These are phyloP conservation scores for Oreohelix idahoensis DNA, from an alignment of 1,140 invertebrate species.

Conservation along the genomic window DNA sequence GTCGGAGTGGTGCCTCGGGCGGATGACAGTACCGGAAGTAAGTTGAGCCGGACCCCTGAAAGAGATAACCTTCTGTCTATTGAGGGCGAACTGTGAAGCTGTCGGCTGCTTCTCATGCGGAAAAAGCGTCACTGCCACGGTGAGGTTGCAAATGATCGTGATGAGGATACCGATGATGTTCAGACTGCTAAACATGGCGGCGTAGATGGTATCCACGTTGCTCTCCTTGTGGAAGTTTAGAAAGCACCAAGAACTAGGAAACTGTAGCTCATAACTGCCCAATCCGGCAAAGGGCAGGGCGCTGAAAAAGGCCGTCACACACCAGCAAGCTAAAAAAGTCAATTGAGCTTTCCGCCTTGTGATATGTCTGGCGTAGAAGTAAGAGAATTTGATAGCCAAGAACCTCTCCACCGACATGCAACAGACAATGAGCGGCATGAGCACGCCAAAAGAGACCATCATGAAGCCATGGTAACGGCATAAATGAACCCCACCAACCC, in stretches of 20 bases:
- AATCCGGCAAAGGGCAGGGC: conserved; percentile 70
- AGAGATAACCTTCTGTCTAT: conserved; percentile 19
- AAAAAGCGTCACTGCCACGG: conserved; percentile 67
- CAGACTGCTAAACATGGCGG: conserved; percentile 62
- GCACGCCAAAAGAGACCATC: conserved; percentile 71
- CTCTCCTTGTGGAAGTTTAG: conserved; percentile 71
- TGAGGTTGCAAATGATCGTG: conserved; percentile 67
- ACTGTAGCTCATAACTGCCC: conserved; percentile 71
- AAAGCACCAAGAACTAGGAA: conserved; percentile 73
- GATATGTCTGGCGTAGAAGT: conserved; percentile 68
- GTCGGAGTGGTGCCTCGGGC: conserved; percentile 59
- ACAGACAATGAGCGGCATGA: conserved; percentile 72
- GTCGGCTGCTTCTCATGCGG: conserved; percentile 57
- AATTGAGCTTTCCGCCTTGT: conserved; percentile 63
- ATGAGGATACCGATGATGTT: conserved; percentile 65
- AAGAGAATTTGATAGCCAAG: conserved; percentile 70
- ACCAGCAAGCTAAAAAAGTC: conserved; percentile 63
- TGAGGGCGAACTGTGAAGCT: conserved; percentile 54
- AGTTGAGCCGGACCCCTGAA: neutral
- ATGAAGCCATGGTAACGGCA: conserved; percentile 72
- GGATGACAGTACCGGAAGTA: conserved; percentile 39
- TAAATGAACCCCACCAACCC: conserved; percentile 66
- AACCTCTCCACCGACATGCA: conserved; percentile 72
- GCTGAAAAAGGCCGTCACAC: conserved; percentile 65
- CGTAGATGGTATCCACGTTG: conserved; percentile 59